phyloP scores from a whole-genome alignment of 2,113 vertebrate genomes.

The Serinus canaria region DNA sequence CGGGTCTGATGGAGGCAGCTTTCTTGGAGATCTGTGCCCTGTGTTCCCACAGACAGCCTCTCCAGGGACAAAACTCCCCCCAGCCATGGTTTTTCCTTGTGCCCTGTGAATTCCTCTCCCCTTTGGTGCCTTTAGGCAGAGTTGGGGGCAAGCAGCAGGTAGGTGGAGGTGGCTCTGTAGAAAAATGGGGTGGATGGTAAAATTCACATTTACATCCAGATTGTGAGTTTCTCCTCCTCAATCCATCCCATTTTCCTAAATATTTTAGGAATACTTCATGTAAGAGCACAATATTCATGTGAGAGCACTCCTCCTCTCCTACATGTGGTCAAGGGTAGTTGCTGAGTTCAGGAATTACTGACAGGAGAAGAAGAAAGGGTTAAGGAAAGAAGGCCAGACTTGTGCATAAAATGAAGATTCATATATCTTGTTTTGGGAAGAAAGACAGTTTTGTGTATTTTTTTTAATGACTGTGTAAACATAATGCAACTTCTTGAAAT shows the following conservation, averaged over 20 bases:
- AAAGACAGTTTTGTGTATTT: background rate
- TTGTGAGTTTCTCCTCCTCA: background rate
- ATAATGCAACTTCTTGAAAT: conserved; percentile 6
- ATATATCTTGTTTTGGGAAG: background rate
- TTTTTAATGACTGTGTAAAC: background rate
- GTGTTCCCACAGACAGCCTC: background rate
- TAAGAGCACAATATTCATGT: background rate
- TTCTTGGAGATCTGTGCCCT: background rate
- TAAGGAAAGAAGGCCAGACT: background rate
- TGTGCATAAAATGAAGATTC: background rate
- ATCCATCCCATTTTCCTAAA: background rate
- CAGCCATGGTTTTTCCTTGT: rapidly evolving
- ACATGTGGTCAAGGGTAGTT: background rate
- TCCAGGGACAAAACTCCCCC: background rate
- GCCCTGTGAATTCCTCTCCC: rapidly evolving
- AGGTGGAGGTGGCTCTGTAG: background rate
- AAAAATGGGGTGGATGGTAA: background rate
- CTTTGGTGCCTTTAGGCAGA: background rate
- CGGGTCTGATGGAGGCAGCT: background rate
- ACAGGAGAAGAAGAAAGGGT: background rate
- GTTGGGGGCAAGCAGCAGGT: background rate
- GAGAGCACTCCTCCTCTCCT: background rate
- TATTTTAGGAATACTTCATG: background rate
- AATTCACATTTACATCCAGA: background rate
- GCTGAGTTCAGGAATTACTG: background rate